These are phyloP conservation scores for Spermophilus dauricus DNA, from an alignment of 2,113 vertebrate species.

Conservation along the genomic window DNA sequence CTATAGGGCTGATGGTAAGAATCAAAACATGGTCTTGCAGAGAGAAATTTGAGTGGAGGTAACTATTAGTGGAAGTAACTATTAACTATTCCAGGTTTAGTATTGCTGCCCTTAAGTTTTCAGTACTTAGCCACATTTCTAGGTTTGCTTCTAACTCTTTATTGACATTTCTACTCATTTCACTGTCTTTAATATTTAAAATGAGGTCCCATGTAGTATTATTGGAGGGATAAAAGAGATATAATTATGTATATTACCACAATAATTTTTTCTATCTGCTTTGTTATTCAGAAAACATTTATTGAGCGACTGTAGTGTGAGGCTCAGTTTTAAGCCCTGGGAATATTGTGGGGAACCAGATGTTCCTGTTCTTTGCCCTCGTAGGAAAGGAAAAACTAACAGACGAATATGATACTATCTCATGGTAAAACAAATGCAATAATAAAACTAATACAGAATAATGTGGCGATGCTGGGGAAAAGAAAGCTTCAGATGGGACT, in stretches of 20 bases:
- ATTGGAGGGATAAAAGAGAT: background rate
- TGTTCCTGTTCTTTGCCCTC: background rate
- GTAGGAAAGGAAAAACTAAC: background rate
- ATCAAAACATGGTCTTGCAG: background rate
- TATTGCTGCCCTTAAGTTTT: background rate
- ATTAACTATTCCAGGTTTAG: too few relatives aligned
- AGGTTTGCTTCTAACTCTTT: background rate
- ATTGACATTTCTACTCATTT: background rate
- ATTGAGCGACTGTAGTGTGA: background rate
- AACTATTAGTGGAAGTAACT: fast-evolving
- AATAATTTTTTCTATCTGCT: background rate
- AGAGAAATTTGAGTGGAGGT: background rate
- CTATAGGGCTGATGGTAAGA: background rate
- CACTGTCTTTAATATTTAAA: background rate
- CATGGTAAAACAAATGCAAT: background rate
- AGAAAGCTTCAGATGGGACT: background rate
- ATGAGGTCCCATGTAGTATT: background rate
- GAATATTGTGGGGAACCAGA: background rate
- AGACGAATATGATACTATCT: background rate
- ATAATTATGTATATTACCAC: background rate
- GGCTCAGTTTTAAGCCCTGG: background rate
- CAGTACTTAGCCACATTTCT: too few relatives aligned
- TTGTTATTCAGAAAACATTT: background rate
- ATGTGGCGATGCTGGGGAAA: background rate
- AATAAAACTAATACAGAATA: background rate